Evolutionary conservation across 1,140 invertebrate species (phyloP).

Genomic region (Melanaphis sacchari): DNA sequence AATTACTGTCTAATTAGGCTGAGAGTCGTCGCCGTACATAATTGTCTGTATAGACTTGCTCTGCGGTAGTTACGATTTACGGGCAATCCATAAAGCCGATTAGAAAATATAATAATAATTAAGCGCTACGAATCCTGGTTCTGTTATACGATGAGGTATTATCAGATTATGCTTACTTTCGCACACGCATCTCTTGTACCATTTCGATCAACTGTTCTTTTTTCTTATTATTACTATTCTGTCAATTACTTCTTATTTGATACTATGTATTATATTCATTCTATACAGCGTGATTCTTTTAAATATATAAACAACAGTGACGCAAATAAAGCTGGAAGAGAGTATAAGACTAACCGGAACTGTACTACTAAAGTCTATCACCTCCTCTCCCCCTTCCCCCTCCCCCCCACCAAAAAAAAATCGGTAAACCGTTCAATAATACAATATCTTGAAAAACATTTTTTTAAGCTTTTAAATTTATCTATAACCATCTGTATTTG

Average conservation of each 20-base stretch:
- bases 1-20: neutral
- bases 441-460: too few species aligned
- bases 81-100: neutral
- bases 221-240: neutral
- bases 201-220: neutral
- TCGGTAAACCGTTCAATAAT: too few species aligned
- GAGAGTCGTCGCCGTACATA: neutral
- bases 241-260: neutral
- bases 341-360: too few species aligned
- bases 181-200: neutral
- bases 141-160: neutral
- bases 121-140: neutral
- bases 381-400: too few species aligned
- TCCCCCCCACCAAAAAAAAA: too few species aligned
- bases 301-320: neutral
- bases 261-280: neutral
- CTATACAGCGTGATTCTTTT: neutral
- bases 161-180: neutral
- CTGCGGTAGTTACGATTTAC: neutral
- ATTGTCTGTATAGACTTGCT: neutral
- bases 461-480: too few species aligned
- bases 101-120: constrained; percentile 9
- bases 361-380: too few species aligned
- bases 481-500: too few species aligned
- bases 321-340: too few species aligned